Evolutionary conservation across 2,888 invertebrate genomes (phyloP), one percentile per base, ranked within the genome.

Genomic region (Erebia palarica): DNA sequence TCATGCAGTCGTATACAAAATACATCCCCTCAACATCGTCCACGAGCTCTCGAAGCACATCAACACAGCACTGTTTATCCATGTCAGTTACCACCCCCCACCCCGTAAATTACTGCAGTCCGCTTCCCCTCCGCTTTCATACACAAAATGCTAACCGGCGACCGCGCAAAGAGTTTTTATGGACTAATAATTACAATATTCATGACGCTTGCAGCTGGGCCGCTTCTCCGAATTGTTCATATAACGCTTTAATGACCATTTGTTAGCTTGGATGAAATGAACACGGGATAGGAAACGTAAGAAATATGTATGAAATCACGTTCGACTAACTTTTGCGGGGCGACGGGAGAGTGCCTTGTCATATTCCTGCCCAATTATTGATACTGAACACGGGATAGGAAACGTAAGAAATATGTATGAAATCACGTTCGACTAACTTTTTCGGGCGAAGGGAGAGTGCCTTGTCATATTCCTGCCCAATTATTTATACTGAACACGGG

Each of bases 111-210:
- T 75, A 76, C 71, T 53, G 42, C 73, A 66, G 72, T 63, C 71
- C 68, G 72, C 72, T 72, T 75, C 69, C 69, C 69, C 71, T 72
- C 75, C 73, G 70, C 59, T 75, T 73, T 68, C 72, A 75, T 72
- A 73, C 71, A 75, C 63, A 73, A 74, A 74, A 73, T 67, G 71
- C 71, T 75, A 76, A 72, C 75, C 72, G 66, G 70, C 72, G 71
- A 63, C 60, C 73, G 63, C 72, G 75, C 76, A 76, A 76, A 75
- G 73, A 71, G 75, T 75, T 76, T 74, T 73, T 75, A 75, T 72
- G 75, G 76, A 70, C 68, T 73, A 72, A 73, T 73, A 76, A 76
- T 75, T 76, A 75, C 72, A 76, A 75, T 73, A 76, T 76, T 73
- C 71, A 73, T 73, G 75, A 72, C 71, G 71, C 71, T 68, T 70